phyloP scores from a whole-genome alignment of 2,888 invertebrate genomes.

The Seira sanloemensis region DNA sequence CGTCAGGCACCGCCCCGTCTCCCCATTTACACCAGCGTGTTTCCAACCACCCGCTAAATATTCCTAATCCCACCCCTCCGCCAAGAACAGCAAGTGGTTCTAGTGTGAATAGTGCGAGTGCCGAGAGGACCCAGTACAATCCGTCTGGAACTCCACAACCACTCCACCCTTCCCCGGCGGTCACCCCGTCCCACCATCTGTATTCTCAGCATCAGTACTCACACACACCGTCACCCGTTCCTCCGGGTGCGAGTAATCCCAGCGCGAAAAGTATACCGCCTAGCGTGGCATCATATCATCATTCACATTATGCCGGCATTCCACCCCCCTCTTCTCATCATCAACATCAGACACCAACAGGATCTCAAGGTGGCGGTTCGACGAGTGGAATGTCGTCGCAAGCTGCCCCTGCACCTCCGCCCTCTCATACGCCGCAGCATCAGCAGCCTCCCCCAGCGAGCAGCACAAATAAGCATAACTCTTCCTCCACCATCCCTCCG shows the following conservation, averaged over 20 bases:
- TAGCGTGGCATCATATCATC: constrained; percentile 42
- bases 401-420: constrained; percentile 52
- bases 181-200: constrained; percentile 46
- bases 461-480: constrained; percentile 63
- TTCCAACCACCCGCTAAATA: constrained; percentile 48
- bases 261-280: constrained; percentile 29
- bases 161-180: constrained; percentile 38
- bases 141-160: constrained; percentile 44
- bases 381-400: constrained; percentile 23
- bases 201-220: constrained; percentile 48
- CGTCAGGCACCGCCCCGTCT: constrained; percentile 52
- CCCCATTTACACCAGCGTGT: constrained; percentile 53
- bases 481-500: constrained; percentile 67
- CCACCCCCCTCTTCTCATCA: constrained; percentile 36
- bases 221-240: constrained; percentile 43
- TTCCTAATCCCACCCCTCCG: constrained; percentile 64
- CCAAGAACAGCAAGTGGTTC: constrained; percentile 66
- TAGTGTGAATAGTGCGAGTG: constrained; percentile 62
- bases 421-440: constrained; percentile 36
- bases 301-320: constrained; percentile 38
- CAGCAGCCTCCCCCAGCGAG: not conserved
- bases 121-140: constrained; percentile 39
- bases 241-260: constrained; percentile 15
- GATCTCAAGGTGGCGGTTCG: constrained; percentile 43
- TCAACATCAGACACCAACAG: constrained; percentile 35